Percentiles rank a stretch among this genome's conserved stretches.
Conservation (phyloP, 1,140 invertebrate genomes). For the Eueides isabella region DNA sequence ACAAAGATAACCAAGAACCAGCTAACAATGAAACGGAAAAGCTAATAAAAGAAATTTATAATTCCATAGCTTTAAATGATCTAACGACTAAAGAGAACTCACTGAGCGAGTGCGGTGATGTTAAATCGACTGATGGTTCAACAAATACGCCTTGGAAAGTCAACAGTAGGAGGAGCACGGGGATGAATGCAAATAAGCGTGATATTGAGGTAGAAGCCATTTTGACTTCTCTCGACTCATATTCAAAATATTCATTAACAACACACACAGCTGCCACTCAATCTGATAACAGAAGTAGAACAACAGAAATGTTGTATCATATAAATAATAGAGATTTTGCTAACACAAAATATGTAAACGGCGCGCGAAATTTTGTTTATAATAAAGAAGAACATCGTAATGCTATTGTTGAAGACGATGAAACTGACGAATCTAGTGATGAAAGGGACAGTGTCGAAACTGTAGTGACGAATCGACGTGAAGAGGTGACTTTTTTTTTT, state of each 20-base stretch:
- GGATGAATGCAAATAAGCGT: constrained; percentile 13
- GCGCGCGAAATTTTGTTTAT: not conserved
- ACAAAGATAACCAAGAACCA: constrained; percentile 32
- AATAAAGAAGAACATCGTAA: not conserved
- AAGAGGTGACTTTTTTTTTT: constrained; percentile 25
- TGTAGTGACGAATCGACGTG: not conserved
- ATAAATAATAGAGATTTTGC: not conserved
- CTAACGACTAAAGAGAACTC: constrained; percentile 55
- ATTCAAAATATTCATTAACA: not conserved
- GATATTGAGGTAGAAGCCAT: constrained; percentile 40
- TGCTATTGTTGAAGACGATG: constrained; percentile 25
- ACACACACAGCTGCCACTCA: constrained; percentile 21
- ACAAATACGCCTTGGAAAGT: constrained; percentile 22
- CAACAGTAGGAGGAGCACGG: not conserved
- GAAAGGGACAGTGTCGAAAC: constrained; percentile 40
- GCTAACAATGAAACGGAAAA: constrained; percentile 63
- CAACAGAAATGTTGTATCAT: constrained; percentile 15
- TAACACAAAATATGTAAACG: no score
- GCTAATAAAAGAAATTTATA: constrained; percentile 74
- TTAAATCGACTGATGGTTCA: constrained; percentile 36
- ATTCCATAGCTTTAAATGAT: constrained; percentile 61
- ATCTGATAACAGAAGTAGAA: constrained; percentile 24
- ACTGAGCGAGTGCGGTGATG: constrained; percentile 48
- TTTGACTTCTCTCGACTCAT: not conserved
- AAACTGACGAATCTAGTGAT: constrained; percentile 15